These are phyloP conservation scores for Siniperca undulata DNA, from an alignment of 2,797 vertebrate species.

Conservation along the genomic window DNA sequence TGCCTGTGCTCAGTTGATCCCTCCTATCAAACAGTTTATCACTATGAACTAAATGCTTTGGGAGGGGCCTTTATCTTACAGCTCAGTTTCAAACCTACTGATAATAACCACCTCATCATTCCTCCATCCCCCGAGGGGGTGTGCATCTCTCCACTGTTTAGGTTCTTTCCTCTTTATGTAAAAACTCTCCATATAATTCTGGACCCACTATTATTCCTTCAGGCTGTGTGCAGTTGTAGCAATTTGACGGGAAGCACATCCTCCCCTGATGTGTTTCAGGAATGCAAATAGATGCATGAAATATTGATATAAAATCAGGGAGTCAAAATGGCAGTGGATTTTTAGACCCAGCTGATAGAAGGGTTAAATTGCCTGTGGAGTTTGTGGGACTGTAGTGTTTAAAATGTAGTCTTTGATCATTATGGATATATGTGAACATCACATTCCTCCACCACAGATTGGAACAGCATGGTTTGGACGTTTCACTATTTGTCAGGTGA, in stretches of 20 bases:
- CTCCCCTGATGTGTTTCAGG: slow-evolving; percentile 25
- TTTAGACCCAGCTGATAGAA: background rate
- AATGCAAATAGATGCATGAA: slow-evolving; percentile 40
- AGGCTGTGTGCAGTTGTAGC: slow-evolving; percentile 4
- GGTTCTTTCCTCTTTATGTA: slow-evolving; percentile 30
- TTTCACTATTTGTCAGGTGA: slow-evolving; percentile 1
- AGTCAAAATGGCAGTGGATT: background rate
- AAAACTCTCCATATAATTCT: slow-evolving; percentile 22
- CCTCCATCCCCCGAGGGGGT: slow-evolving; percentile 36
- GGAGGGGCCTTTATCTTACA: slow-evolving; percentile 45
- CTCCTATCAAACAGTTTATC: slow-evolving; percentile 43
- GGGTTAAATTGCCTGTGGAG: background rate
- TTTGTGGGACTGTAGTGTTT: background rate
- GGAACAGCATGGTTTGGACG: background rate
- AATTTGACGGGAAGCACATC: slow-evolving; percentile 19
- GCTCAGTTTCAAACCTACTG: slow-evolving; percentile 45
- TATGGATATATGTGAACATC: background rate
- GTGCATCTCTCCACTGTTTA: slow-evolving; percentile 6
- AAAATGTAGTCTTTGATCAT: background rate
- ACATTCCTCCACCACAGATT: background rate
- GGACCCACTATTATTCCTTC: background rate
- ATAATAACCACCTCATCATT: slow-evolving; percentile 49
- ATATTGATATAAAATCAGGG: slow-evolving; percentile 25
- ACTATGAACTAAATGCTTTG: slow-evolving; percentile 30
- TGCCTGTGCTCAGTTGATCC: slow-evolving; percentile 59